Evolutionary conservation across 1,140 invertebrate species (phyloP), one percentile per base, ranked within the genome.

Genomic region (Homarus americanus): DNA sequence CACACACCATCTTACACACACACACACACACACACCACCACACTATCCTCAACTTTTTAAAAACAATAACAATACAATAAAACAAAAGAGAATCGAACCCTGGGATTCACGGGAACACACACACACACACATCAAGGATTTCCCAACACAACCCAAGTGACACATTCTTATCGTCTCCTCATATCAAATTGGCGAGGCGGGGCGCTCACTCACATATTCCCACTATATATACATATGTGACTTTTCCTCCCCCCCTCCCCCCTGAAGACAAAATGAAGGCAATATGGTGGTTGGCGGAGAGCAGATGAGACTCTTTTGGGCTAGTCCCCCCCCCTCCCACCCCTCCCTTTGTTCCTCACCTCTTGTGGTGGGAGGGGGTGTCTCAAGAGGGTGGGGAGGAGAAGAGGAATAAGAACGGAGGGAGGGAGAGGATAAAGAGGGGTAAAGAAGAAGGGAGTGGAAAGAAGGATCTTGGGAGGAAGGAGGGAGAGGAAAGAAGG

Each of bases 231-330:
- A 85, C 83, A 85, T 73, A 85, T 85, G 83, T 85, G 83, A 85
- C 83, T 75, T 34, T n/a, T 72, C 40, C 83, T 72, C 72, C 83
- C 69, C 83, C 53, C 24, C 40, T 72, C 40, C 83, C 41, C 72
- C 83, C 69, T 4, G 40, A 85, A 85, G 83, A 85, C 83, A 85
- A 75, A n/a, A 85, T 85, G 83, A 85, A 85, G 41, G 83, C 83
- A 85, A 85, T 85, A 85, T 85, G 83, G 72, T 34, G 76, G 40
- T 38, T 49, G n/a, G 40, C 40, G 73, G n/a, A 41, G 40, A 20
- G 73, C 76, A 49, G 40, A 79, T 79, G 44, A 79, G 76, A 1
- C 40, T n/a, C 76, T 28, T 79, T 7, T 28, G 63, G 63, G n/a
- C n/a, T 69, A 9, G 28, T 24, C 32, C 53, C 17, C 53, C 53